Conservation (phyloP, 2,797 vertebrate genomes). For the Hephaestus fuliginosus region DNA sequence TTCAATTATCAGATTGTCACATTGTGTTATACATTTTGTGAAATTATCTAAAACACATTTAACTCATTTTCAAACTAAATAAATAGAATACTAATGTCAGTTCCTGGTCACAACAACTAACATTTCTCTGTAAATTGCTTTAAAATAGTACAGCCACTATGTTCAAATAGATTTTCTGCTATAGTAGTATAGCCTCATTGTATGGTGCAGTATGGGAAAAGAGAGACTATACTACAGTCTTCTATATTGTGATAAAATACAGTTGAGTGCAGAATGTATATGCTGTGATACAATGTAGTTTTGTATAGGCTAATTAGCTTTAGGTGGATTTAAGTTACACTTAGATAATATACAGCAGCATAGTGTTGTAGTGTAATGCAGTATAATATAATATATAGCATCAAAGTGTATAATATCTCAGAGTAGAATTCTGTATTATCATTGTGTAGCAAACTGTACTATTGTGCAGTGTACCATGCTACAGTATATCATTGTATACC, state of each 20-base stretch:
- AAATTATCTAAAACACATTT: background rate
- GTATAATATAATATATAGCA: background rate
- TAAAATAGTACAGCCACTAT: background rate
- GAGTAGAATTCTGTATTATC: background rate
- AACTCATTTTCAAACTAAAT: background rate
- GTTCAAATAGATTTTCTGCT: background rate
- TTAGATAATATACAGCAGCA: background rate
- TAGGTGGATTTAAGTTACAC: too few relatives aligned
- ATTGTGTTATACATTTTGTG: background rate
- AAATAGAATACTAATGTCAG: background rate
- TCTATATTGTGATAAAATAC: background rate
- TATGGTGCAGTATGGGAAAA: background rate
- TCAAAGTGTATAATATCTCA: background rate
- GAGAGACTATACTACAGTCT: background rate
- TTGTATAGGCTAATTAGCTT: background rate
- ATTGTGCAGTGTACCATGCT: too few relatives aligned
- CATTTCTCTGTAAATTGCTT: background rate
- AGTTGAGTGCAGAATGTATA: background rate
- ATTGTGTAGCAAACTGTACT: too few relatives aligned
- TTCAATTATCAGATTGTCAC: background rate
- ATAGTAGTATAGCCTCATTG: too few relatives aligned
- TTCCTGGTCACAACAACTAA: background rate
- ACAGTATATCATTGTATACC: background rate
- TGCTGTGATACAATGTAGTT: background rate
- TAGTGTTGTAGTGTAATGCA: background rate